A percentile compares a stretch with the other conserved stretches of the same genome.
Evolutionary conservation across 2,888 invertebrate genomes (phyloP).

Genomic region (Oligia fasciuncula): DNA sequence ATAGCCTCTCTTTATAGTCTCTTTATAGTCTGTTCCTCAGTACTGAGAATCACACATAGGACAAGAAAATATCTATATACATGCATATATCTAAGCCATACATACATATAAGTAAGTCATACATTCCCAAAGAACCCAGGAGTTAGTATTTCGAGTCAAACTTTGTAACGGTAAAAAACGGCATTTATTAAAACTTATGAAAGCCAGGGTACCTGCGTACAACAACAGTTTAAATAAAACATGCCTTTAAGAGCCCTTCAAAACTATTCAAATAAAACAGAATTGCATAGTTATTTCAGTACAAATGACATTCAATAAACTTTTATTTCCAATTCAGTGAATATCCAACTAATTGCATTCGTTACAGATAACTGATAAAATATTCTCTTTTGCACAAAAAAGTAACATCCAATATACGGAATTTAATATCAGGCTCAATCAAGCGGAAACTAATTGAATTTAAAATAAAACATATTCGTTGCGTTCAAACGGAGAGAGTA

Average conservation of each 20-base stretch:
- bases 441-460: conserved; percentile 42
- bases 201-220: background rate
- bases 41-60: background rate
- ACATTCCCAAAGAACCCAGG: background rate
- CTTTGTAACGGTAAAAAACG: background rate
- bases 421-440: conserved; percentile 38
- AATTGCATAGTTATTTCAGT: conserved; percentile 19
- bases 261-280: conserved; percentile 36
- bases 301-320: conserved; percentile 15
- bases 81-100: too few relatives aligned
- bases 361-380: conserved; percentile 30
- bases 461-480: conserved; percentile 49
- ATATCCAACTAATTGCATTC: conserved; percentile 43
- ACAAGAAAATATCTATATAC: background rate
- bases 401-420: conserved; percentile 13
- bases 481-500: background rate
- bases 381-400: conserved; percentile 52
- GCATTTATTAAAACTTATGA: conserved; percentile 1
- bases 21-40: background rate
- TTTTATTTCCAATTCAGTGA: conserved; percentile 34
- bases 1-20: background rate
- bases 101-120: too few relatives aligned
- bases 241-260: conserved; percentile 1
- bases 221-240: conserved; percentile 22
- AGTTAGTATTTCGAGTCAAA: background rate